Evolutionary conservation across 2,888 invertebrate species (phyloP), one percentile per base, ranked within the genome.

Genomic region (Pheosia tremula): DNA sequence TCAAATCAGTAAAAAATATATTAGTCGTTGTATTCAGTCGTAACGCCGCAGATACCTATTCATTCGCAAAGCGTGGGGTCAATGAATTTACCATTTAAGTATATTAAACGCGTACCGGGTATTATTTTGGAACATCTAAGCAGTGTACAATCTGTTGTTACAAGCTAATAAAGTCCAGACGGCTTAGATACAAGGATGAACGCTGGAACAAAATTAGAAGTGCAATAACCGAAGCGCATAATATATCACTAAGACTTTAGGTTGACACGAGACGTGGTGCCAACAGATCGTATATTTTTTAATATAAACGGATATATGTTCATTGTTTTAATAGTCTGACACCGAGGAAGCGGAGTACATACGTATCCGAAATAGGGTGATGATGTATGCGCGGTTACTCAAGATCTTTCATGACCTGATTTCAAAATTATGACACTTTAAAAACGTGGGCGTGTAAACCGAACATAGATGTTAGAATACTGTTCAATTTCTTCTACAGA

Each of bases 191-290:
- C 80, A 78, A 73, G 75, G 79, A 84, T 83, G 83, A 82, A 83
- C 78, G 81, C 60, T 81, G 75, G 77, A 72, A 68, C 79, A 76
- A 81, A 87, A 87, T 87, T 87, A 87, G 83, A 82, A 73, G 82
- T 82, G 85, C 84, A 84, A 85, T 86, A 86, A 84, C 86, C 84
- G 79, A 62, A 71, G 66, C 66, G 65, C 79, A 83, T 24, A 24
- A 24, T 24, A 24, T 86, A 88, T 85, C 83, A 87, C 83, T 85
- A 68, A 65, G 83, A 84, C 81, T 87, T 87, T 85, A 87, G 79
- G 71, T 68, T 81, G 81, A 77, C 81, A 78, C 63, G 69, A 63
- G 71, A 66, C 69, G 68, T 78, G 64, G 72, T 72, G 75, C 67
- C 64, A 65, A 64, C 60, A 61, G 63, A 71, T 73, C 71, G 66